Evolutionary conservation across 2,888 invertebrate species (phyloP), one percentile per base, ranked within the genome.

Genomic region (Syrphus vitripennis): DNA sequence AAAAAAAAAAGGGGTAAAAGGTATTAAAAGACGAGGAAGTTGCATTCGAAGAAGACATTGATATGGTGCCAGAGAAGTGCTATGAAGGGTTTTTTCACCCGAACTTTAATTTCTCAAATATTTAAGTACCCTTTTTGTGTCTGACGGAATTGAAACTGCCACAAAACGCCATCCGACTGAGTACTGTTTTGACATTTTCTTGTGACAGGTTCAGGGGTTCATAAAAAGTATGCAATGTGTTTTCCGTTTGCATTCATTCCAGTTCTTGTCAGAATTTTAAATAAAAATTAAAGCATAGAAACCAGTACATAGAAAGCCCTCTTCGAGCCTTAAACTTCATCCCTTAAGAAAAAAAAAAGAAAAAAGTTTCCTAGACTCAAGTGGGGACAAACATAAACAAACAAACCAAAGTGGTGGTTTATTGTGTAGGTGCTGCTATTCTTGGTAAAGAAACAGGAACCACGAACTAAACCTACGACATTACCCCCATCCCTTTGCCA

Each of bases 31-130:
- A n/a, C 31, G 16, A 37, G n/a, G 42, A 55, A 48, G 74, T 70
- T 29, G 42, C 48, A 57, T 70, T 55, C 29, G 29, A 31, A 74
- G 69, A 69, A 78, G 69, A 78, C 69, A 65, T 21, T 42, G 45
- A 16, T 29, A 67, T 37, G 65, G 59, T 69, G 40, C 57, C 67
- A 37, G 29, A 55, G 31, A 67, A 24, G 26, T 74, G 63, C 29
- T 74, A 55, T 45, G 67, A 45, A 59, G n/a, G 21, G n/a, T 12
- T 76, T 67, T 67, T 37, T 1, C 21, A 10, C 12, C 16, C 63
- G 67, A 29, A 16, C 9, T 26, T 14, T 26, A 19, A 26, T 63
- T 50, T 26, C 6, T 50, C n/a, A 26, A 59, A 57, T 26, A 40
- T 75, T 50, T 42, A 55, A 19, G 48, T 81, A 53, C 53, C 34